Evolutionary conservation across 1,140 invertebrate genomes (phyloP).

Genomic region (Patella vulgata): DNA sequence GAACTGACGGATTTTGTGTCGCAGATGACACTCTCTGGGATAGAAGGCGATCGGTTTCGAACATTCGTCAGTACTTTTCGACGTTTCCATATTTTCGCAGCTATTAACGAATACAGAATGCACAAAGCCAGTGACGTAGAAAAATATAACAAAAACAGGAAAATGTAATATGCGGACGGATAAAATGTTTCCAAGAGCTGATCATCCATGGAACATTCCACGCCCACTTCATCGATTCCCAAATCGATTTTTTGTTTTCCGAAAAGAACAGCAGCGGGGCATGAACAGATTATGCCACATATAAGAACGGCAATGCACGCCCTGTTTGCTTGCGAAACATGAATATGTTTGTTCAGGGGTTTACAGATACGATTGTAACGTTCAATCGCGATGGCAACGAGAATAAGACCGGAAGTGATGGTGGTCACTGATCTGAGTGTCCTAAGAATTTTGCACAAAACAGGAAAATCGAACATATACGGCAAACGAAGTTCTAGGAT

Average conservation of each 20-base stretch:
- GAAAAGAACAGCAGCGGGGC: slow-evolving; percentile 31
- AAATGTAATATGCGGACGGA: slow-evolving; percentile 3
- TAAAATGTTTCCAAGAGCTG: slow-evolving; percentile 2
- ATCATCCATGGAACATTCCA: slow-evolving; percentile 17
- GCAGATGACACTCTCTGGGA: not conserved
- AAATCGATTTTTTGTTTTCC: slow-evolving; percentile 5
- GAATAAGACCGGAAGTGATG: slow-evolving; percentile 28
- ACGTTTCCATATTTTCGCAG: slow-evolving; percentile 14
- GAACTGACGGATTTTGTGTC: slow-evolving; percentile 7
- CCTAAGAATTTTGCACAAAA: slow-evolving; percentile 35
- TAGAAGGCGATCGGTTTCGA: not conserved
- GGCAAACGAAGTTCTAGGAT: slow-evolving; percentile 28
- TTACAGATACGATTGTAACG: slow-evolving; percentile 33
- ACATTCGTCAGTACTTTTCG: slow-evolving; percentile 18
- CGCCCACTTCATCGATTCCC: slow-evolving; percentile 1
- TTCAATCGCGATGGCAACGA: slow-evolving; percentile 44
- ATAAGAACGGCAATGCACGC: slow-evolving; percentile 22
- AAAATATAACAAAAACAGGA: slow-evolving; percentile 20
- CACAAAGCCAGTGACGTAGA: slow-evolving; percentile 4
- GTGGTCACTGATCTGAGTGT: slow-evolving; percentile 28
- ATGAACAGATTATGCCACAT: slow-evolving; percentile 23
- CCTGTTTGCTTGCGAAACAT: slow-evolving; percentile 17
- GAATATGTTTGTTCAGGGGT: slow-evolving; percentile 32
- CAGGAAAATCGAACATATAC: slow-evolving; percentile 10
- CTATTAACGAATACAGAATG: slow-evolving; percentile 14